These are phyloP conservation scores for Cynoglossus semilaevis DNA, from an alignment of 2,113 vertebrate species.

Conservation along the genomic window DNA sequence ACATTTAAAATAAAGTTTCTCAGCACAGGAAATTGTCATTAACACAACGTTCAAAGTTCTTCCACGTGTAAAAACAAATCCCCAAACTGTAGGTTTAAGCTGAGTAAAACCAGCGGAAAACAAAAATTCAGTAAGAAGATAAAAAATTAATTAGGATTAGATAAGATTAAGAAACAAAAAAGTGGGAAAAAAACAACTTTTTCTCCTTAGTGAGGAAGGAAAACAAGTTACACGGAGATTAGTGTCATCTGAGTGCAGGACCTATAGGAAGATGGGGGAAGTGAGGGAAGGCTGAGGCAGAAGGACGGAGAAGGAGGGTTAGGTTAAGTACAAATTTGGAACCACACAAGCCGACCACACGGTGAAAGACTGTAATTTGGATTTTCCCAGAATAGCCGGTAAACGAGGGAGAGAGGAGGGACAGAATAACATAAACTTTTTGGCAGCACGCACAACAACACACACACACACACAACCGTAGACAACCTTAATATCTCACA, in stretches of 20 bases:
- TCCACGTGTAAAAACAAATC: constrained; percentile 2
- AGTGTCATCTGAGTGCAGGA: constrained; percentile 22
- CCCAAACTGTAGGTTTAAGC: too few species aligned
- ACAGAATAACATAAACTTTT: constrained; percentile 75
- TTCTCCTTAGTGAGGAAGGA: too few species aligned
- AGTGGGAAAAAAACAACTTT: too few species aligned
- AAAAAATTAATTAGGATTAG: too few species aligned
- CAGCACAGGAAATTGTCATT: too few species aligned
- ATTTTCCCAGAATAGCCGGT: constrained; percentile 80
- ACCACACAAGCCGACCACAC: constrained; percentile 76
- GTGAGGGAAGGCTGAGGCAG: constrained; percentile 19
- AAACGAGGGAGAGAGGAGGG: constrained; percentile 74
- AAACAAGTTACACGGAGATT: constrained; percentile 2
- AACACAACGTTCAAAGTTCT: too few species aligned
- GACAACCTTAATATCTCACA: constrained; percentile 33
- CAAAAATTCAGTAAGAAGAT: too few species aligned
- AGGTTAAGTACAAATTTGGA: constrained; percentile 75
- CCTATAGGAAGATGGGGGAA: constrained; percentile 13
- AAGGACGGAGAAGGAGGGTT: constrained; percentile 53
- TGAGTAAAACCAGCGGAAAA: too few species aligned
- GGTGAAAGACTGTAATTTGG: constrained; percentile 81
- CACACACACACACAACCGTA: constrained; percentile 46
- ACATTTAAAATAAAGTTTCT: too few species aligned
- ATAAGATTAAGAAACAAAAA: too few species aligned
- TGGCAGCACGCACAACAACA: constrained; percentile 66